Conservation (phyloP, 2,888 invertebrate genomes). For the Leptopilina syphax region DNA sequence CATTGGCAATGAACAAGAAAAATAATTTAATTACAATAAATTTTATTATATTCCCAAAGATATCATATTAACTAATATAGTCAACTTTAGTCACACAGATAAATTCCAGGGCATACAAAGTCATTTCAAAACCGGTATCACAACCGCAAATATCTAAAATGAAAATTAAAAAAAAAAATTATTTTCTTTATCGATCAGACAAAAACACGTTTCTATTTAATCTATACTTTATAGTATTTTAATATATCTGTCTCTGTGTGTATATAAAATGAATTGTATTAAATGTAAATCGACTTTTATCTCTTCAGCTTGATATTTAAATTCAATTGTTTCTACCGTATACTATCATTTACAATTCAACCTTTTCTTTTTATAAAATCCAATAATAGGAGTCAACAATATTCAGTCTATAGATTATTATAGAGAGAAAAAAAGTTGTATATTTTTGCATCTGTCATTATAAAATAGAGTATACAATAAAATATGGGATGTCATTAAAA, state of each 20-base stretch:
- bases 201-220: slow-evolving; percentile 9
- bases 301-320: neutral
- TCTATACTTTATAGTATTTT: neutral
- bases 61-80: no score
- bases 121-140: slow-evolving; percentile 12
- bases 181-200: neutral
- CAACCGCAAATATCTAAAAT: neutral
- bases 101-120: neutral
- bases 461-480: neutral
- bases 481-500: neutral
- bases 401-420: neutral
- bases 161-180: neutral
- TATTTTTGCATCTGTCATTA: neutral
- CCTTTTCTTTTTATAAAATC: neutral
- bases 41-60: no score
- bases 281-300: slow-evolving; percentile 7
- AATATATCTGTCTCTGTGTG: neutral
- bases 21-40: no score
- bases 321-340: neutral
- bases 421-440: neutral
- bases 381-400: neutral
- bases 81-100: neutral
- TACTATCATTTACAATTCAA: neutral
- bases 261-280: neutral
- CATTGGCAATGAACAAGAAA: no score